Evolutionary conservation across 2,888 invertebrate species (phyloP), one percentile per base, ranked within the genome.

Genomic region (Geotrupes spiniger): DNA sequence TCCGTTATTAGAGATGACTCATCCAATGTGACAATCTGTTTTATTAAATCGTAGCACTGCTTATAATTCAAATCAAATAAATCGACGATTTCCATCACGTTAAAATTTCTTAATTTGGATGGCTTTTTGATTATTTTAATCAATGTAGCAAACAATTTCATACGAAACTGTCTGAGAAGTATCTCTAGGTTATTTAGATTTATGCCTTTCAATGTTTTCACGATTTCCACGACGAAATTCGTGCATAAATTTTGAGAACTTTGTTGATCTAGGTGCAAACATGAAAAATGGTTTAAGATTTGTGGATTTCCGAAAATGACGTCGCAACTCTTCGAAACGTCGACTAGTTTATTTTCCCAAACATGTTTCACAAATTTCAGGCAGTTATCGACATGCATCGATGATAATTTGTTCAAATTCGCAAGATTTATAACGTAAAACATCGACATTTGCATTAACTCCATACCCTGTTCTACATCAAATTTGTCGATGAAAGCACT

Each of bases 91-190:
- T 56, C 39, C 26, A 41, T 9, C 17, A 52, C 71, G 53, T 57
- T 71, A 69, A 54, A 72, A 72, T 40, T 64, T 67, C 61, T 71
- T n/a, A n/a, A n/a, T 73, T 36, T 52, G 70, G 73, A 38, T 61
- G 48, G 12, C 77, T 72, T 66, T 79, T 79, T 47, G 72, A 70
- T 27, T 81, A 75, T 71, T 59, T 71, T 73, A 1, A 70, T 63
- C 4, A 82, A 65, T 57, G 76, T 73, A 46, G 63, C 63, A 36
- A 77, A 72, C 51, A 82, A 76, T 63, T 81, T 83, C 47, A 76
- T 73, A 60, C 76, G 76, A 57, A 77, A 83, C 1, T 77, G 73
- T 42, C 71, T 71, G 11, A 82, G 64, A 49, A 77, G 61, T 37
- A 62, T 10, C 14, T 58, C 49, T n/a, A 21, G 21, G n/a, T n/a